Percentiles rank a stretch among this genome's conserved stretches.
phyloP scores from a whole-genome alignment of 2,797 vertebrate genomes.

The Iguana delicatissima region DNA sequence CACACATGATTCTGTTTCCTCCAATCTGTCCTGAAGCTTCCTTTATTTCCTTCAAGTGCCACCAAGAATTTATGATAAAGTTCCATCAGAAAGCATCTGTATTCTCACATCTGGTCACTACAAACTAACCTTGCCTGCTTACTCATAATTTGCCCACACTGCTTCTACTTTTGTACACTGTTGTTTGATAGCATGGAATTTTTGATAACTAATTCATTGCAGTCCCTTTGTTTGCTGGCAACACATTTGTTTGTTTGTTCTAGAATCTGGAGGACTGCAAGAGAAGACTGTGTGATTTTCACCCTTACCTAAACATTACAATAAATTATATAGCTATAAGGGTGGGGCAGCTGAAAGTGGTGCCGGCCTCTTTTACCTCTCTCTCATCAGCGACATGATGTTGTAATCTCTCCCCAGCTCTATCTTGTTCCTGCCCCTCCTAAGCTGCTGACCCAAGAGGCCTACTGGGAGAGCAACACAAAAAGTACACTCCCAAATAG shows the following conservation, averaged over 20 bases:
- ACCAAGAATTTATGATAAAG: slow-evolving; percentile 27
- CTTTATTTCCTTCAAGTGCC: slow-evolving; percentile 41
- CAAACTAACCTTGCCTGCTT: slow-evolving; percentile 3
- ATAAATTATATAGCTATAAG: not conserved
- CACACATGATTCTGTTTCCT: slow-evolving; percentile 30
- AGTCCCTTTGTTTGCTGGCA: not conserved
- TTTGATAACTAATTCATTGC: not conserved
- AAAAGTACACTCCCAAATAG: not conserved
- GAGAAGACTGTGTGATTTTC: too few species aligned
- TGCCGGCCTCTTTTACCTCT: too few species aligned
- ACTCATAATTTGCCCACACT: slow-evolving; percentile 9
- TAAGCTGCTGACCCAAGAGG: not conserved
- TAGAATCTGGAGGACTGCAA: too few species aligned
- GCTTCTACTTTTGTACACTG: not conserved
- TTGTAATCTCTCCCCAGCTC: not conserved
- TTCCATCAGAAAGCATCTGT: slow-evolving; percentile 34
- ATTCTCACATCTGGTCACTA: slow-evolving; percentile 24
- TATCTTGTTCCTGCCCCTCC: not conserved
- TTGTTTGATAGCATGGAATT: not conserved
- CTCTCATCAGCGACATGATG: not conserved
- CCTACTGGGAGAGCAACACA: not conserved
- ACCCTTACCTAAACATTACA: not conserved
- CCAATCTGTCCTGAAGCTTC: not conserved
- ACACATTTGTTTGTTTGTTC: not conserved
- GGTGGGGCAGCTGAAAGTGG: not conserved